Evolutionary conservation across 1,140 invertebrate species (phyloP).

Genomic region (Philopotamus ludificatus): DNA sequence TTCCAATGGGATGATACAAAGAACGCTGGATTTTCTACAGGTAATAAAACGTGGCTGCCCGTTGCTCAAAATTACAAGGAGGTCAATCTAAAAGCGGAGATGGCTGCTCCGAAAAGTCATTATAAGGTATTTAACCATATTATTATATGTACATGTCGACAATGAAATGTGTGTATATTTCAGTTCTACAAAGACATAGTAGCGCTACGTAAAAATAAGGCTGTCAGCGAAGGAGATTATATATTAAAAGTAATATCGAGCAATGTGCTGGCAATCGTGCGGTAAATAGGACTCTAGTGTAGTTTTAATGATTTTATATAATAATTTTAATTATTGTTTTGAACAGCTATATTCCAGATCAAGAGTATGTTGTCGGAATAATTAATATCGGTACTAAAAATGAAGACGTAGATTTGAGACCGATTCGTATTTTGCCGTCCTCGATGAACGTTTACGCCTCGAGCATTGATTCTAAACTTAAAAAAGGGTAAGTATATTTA

Average conservation of each 20-base stretch:
- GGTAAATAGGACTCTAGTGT: constrained; percentile 37
- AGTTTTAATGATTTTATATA: neutral
- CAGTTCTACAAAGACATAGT: constrained; percentile 49
- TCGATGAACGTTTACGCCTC: constrained; percentile 45
- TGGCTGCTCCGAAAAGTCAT: constrained; percentile 40
- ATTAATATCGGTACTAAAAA: constrained; percentile 42
- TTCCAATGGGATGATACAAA: constrained; percentile 63
- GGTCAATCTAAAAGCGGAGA: constrained; percentile 51
- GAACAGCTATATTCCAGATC: constrained; percentile 32
- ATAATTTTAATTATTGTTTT: constrained; percentile 7
- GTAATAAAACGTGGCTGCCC: constrained; percentile 59
- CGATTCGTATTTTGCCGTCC: constrained; percentile 41
- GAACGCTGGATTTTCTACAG: constrained; percentile 58
- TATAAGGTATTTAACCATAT: constrained; percentile 45
- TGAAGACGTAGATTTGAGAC: constrained; percentile 38
- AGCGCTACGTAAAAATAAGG: constrained; percentile 39
- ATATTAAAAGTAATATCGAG: constrained; percentile 43
- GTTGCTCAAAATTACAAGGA: constrained; percentile 56
- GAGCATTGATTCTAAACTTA: constrained; percentile 44
- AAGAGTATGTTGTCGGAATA: constrained; percentile 41
- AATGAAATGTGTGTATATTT: constrained; percentile 3
- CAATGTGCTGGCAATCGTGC: constrained; percentile 44
- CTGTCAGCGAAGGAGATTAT: constrained; percentile 46
- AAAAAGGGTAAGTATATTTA: constrained; percentile 45
- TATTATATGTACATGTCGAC: neutral